Conservation (phyloP, 2,113 vertebrate genomes). For the Epinephelus fuscoguttatus region DNA sequence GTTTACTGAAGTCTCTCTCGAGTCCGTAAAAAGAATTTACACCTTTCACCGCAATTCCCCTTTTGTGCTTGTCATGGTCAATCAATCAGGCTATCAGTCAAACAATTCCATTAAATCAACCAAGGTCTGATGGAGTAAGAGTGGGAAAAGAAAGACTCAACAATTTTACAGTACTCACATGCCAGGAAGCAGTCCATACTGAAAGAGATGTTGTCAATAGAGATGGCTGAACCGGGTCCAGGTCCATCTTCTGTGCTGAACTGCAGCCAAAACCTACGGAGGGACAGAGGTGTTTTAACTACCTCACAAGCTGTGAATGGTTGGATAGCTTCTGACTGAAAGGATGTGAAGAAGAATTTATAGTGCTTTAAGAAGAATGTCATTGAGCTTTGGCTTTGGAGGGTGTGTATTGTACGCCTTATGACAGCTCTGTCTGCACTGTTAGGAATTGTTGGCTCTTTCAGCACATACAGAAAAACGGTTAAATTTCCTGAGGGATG, state of each 20-base stretch:
- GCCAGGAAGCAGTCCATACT: conserved; percentile 97
- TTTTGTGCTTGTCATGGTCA: conserved; percentile 2
- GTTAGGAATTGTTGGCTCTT: background rate
- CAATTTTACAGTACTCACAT: conserved; percentile 87
- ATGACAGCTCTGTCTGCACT: conserved; percentile 13
- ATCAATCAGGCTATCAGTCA: conserved; percentile 32
- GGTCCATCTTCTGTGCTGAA: conserved; percentile 89
- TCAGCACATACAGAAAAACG: background rate
- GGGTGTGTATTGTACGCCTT: background rate
- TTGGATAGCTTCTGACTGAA: conserved; percentile 20
- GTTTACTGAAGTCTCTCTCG: background rate
- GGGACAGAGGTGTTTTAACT: conserved; percentile 45
- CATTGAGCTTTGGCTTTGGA: conserved; percentile 9
- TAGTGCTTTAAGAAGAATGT: conserved; percentile 7
- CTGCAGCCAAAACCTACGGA: conserved; percentile 95
- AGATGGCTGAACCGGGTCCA: conserved; percentile 88
- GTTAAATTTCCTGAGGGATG: background rate
- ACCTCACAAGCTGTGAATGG: conserved; percentile 2
- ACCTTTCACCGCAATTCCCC: background rate
- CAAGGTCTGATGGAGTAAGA: conserved; percentile 16
- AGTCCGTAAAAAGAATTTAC: background rate
- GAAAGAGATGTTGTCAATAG: conserved; percentile 95
- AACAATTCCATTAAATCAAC: conserved; percentile 18
- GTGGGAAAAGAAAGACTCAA: background rate
- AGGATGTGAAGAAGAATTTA: conserved; percentile 6